phyloP scores from a whole-genome alignment of 92 coral and sea anemone genomes.

The Epizoanthus rinbou region DNA sequence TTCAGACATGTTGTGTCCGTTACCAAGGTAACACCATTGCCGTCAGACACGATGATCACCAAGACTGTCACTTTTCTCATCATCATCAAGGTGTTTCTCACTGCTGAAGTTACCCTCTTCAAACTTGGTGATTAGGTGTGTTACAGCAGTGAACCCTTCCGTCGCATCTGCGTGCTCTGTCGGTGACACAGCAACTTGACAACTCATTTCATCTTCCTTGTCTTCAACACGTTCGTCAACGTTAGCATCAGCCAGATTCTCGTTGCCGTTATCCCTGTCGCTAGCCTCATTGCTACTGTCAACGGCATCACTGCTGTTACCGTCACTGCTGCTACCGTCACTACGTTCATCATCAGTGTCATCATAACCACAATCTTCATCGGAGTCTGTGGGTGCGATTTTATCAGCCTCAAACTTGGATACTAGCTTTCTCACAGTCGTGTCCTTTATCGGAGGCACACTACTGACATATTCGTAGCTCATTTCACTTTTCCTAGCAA shows the following conservation, averaged over 20 bases:
- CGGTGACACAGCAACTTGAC: no score
- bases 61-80: no score
- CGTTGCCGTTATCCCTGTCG: not conserved
- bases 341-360: not conserved
- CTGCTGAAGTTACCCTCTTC: no score
- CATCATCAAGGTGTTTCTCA: no score
- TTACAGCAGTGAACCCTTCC: no score
- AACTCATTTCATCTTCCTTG: no score
- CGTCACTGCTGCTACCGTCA: not conserved
- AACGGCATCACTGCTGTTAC: not conserved
- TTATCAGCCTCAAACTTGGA: not conserved
- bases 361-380: not conserved
- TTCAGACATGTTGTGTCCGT: no score
- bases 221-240: not conserved
- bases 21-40: no score
- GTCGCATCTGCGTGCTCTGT: no score
- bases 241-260: not conserved
- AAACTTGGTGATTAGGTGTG: no score
- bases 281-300: conserved; percentile 13
- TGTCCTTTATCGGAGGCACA: not conserved
- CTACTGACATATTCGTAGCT: not conserved
- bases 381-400: not conserved
- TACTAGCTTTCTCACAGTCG: not conserved
- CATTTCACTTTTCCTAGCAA: conserved; percentile 17
- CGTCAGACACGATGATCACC: no score